Conservation (phyloP, 2,888 invertebrate genomes). For the Drosophila eohydei region DNA sequence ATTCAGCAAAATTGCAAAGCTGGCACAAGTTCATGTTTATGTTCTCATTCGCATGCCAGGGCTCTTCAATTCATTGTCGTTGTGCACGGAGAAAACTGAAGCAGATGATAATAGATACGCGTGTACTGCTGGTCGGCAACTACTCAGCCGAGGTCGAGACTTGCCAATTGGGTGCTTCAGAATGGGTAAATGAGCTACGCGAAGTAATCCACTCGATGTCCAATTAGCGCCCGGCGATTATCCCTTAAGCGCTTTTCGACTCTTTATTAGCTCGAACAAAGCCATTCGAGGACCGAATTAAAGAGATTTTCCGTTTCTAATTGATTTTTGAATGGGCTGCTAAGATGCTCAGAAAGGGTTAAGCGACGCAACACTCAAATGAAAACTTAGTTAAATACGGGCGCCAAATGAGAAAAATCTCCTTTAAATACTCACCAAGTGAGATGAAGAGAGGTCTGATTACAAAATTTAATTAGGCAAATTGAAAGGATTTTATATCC, state of each 20-base stretch:
- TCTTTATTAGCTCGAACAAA: constrained; percentile 22
- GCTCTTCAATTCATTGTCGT: constrained; percentile 1
- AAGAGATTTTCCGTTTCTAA: constrained; percentile 22
- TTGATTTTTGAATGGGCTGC: constrained; percentile 38
- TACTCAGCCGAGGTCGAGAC: constrained; percentile 34
- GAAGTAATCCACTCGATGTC: constrained; percentile 54
- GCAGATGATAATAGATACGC: constrained; percentile 54
- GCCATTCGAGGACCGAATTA: constrained; percentile 13
- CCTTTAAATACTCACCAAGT: neutral
- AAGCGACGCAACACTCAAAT: neutral
- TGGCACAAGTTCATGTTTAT: constrained; percentile 52
- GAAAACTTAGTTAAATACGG: neutral
- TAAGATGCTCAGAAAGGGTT: neutral
- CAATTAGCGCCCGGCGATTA: constrained; percentile 43
- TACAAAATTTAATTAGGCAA: neutral
- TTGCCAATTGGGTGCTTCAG: constrained; percentile 37
- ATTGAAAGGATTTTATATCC: neutral
- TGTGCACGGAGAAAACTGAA: constrained; percentile 40
- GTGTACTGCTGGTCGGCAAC: constrained; percentile 30
- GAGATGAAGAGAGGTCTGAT: neutral
- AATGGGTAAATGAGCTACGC: constrained; percentile 22
- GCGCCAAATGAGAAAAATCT: neutral
- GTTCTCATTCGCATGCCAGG: constrained; percentile 18
- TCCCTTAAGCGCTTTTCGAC: constrained; percentile 13
- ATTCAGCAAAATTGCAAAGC: constrained; percentile 53